A percentile compares a stretch with the other conserved stretches of the same genome.
phyloP scores from a whole-genome alignment of 2,797 vertebrate genomes.

The Xenops minutus region DNA sequence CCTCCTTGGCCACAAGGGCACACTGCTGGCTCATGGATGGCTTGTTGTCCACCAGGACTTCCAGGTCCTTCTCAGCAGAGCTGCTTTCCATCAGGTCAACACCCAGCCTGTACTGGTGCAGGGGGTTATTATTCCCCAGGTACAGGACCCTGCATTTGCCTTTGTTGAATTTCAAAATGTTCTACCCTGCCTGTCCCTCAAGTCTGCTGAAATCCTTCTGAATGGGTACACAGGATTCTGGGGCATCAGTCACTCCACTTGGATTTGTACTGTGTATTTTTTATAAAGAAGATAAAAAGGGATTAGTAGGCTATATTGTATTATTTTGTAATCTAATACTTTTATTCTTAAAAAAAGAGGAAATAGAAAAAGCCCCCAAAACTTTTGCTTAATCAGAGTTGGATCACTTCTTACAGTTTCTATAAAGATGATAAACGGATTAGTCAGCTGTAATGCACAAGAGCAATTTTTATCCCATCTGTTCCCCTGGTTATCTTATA shows the following conservation, averaged over 20 bases:
- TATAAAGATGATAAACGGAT: not conserved
- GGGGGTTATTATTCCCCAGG: not conserved
- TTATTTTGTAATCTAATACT: not conserved
- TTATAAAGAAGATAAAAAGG: not conserved
- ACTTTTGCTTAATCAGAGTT: not conserved
- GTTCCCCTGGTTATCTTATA: not conserved
- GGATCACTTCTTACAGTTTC: not conserved
- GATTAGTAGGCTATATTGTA: not conserved
- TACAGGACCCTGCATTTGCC: not conserved
- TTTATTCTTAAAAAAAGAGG: not conserved
- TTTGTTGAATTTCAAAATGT: not conserved
- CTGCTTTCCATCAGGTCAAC: not conserved
- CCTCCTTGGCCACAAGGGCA: not conserved
- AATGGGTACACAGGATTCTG: not conserved
- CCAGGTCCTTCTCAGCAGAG: not conserved
- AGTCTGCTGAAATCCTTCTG: not conserved
- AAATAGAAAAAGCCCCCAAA: too few species aligned
- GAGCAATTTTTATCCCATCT: not conserved
- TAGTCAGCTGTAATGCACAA: not conserved
- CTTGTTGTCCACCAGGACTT: rapidly evolving
- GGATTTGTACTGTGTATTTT: not conserved
- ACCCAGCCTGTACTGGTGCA: not conserved
- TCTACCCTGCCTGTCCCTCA: not conserved
- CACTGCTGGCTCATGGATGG: not conserved
- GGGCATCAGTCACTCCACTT: not conserved